These are phyloP conservation scores for Chaetorhynchus papuensis DNA, from an alignment of 2,113 vertebrate species.

Conservation along the genomic window DNA sequence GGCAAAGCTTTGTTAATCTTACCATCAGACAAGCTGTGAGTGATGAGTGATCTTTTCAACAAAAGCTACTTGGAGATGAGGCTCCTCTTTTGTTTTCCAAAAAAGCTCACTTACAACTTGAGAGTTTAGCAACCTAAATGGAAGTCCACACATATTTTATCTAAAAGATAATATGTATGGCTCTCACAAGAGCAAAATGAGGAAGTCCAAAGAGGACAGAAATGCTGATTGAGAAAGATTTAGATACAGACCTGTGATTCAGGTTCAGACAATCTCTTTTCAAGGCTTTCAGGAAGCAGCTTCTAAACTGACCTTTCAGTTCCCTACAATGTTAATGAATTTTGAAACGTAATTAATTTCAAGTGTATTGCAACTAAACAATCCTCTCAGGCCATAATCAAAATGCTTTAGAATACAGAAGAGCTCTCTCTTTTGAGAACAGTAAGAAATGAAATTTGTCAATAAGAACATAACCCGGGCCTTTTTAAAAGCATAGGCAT, in stretches of 20 bases:
- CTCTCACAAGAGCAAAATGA: not conserved
- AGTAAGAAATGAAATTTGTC: not conserved
- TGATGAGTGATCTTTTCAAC: not conserved
- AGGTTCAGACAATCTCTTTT: not conserved
- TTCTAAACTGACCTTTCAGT: not conserved
- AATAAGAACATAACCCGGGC: not conserved
- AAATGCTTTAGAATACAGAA: not conserved
- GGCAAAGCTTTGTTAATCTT: not conserved
- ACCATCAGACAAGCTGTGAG: not conserved
- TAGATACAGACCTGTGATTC: not conserved
- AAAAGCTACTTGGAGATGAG: not conserved
- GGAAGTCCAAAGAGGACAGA: not conserved
- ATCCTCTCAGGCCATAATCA: not conserved
- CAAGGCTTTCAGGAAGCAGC: not conserved
- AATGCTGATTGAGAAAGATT: not conserved
- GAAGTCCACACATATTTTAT: not conserved
- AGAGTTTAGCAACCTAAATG: not conserved
- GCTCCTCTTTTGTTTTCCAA: not conserved
- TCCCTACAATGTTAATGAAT: not conserved
- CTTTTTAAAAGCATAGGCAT: not conserved
- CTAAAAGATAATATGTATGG: not conserved
- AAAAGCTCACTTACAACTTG: not conserved
- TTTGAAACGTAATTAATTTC: not conserved
- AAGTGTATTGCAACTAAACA: not conserved
- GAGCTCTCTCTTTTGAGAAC: not conserved